Evolutionary conservation across 2,888 invertebrate genomes (phyloP), one percentile per base, ranked within the genome.

Genomic region (Pandemis corylana): DNA sequence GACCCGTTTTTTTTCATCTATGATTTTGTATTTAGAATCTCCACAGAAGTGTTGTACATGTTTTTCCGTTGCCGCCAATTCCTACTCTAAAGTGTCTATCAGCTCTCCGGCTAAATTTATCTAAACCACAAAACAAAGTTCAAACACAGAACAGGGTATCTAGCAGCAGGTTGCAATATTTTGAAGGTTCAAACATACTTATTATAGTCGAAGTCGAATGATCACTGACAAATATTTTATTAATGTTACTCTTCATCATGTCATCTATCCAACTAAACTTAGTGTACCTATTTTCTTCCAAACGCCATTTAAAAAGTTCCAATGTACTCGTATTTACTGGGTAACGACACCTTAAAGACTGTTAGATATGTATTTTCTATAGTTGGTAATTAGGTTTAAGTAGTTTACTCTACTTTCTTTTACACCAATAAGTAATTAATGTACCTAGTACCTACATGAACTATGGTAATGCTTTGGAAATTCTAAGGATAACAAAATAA

Each of bases 401-500:
- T 9, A 72, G 41, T 6, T 49, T 9, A n/a, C 20, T 63, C 70
- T 70, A 67, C 75, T 41, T 53, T 42, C 53, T 36, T 66, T 64
- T 42, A 74, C 12, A 51, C 62, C 44, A 62, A 71, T 62, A 65
- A 44, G 36, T 63, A 65, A 41, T 59, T 46, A 51, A 28, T 12
- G 9, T 49, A 7, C 6, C 46, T 63, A 66, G 9, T 49, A 7
- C 4, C 46, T 63, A 66, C 9, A 12, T 77, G 70, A 77, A 78
- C 77, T 78, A 78, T 74, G 77, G 76, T 79, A 76, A 53, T 71
- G 75, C 77, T 78, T 80, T 81, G 84, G 83, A 83, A 85, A 84
- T 83, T 82, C 44, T 61, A 70, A 62, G 67, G 77, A 84, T 84
- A 83, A 83, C 83, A 86, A 87, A 89, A 87, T 83, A 88, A 83